Evolutionary conservation across 2,113 vertebrate species (phyloP).

Genomic region (Cygnus atratus): DNA sequence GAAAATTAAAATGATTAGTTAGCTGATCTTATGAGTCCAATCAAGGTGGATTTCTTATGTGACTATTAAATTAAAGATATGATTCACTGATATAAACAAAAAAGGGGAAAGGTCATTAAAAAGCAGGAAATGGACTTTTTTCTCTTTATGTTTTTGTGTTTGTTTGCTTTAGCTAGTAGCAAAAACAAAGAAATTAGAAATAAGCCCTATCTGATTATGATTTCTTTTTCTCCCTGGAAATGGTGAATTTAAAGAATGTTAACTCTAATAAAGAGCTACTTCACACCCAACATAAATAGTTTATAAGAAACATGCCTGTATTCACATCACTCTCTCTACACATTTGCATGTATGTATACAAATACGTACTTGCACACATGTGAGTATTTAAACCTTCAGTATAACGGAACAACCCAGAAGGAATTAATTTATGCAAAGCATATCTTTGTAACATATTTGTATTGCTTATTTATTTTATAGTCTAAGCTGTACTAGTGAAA

Average conservation of each 20-base stretch:
- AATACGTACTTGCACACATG: not conserved
- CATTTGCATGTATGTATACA: conserved; percentile 11
- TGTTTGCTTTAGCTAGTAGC: not conserved
- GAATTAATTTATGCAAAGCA: conserved; percentile 56
- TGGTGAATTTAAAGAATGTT: not conserved
- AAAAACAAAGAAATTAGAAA: conserved; percentile 25
- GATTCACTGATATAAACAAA: conserved; percentile 18
- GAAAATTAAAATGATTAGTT: conserved; percentile 58
- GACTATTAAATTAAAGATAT: conserved; percentile 11
- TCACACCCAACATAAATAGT: not conserved
- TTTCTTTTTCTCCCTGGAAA: not conserved
- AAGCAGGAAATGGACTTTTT: not conserved
- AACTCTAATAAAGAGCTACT: conserved; percentile 8
- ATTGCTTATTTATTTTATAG: conserved; percentile 21
- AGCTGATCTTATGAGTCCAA: conserved; percentile 47
- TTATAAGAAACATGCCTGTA: conserved; percentile 39
- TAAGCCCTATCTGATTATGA: not conserved
- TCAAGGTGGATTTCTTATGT: conserved; percentile 15
- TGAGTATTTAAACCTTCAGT: conserved; percentile 19
- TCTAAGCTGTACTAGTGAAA: not conserved
- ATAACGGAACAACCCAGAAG: conserved; percentile 31
- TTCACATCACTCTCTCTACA: not conserved
- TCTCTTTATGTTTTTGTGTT: not conserved
- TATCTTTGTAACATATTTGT: conserved; percentile 43
- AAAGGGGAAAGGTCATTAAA: not conserved